Evolutionary conservation across 2,113 vertebrate genomes (phyloP).

Genomic region (Trematomus loennbergii): DNA sequence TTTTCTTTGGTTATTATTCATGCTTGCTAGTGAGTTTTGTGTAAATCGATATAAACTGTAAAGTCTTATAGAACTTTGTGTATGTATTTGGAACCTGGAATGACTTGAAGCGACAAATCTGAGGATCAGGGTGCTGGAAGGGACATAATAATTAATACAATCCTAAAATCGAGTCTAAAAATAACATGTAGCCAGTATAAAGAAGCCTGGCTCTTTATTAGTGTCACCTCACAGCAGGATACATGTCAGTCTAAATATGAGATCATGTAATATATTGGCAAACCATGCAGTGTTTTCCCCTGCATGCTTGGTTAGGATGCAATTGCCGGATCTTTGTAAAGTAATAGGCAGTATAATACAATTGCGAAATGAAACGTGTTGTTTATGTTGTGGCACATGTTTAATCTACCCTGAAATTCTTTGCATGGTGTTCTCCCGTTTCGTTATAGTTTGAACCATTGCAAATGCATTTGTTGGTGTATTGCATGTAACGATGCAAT

Average conservation of each 20-base stretch:
- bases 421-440: slow-evolving; percentile 5
- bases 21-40: too few species aligned
- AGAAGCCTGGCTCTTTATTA: neutral
- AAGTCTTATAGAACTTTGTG: too few species aligned
- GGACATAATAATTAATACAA: too few species aligned
- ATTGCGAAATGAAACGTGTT: neutral
- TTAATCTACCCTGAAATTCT: slow-evolving; percentile 23
- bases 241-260: slow-evolving; percentile 8
- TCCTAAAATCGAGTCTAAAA: too few species aligned
- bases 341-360: neutral
- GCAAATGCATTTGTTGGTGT: neutral
- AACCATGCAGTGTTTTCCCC: neutral
- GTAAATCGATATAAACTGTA: too few species aligned
- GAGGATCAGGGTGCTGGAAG: too few species aligned
- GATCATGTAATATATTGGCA: neutral
- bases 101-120: too few species aligned
- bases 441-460: neutral
- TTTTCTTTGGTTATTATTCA: too few species aligned
- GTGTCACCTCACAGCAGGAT: slow-evolving; percentile 1
- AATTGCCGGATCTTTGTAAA: slow-evolving; percentile 3
- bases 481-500: neutral
- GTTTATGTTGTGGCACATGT: slow-evolving; percentile 8
- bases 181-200: too few species aligned
- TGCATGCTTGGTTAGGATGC: slow-evolving; percentile 2
- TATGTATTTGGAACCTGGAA: too few species aligned